Conservation (phyloP, 2,113 vertebrate species). For the western clawed frog (Xenopus tropicalis) region UCB_Xtro_10.0 CM004447.2:140986501-140987000, state of each 20-base stretch:
- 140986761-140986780: background rate
- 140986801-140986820: background rate
- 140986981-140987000: conserved; percentile 78
- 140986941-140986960: conserved; percentile 85
- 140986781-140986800: background rate
- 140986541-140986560: conserved; percentile 29
- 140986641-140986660: conserved; percentile 10
- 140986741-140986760: background rate
- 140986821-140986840: background rate
- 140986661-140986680: background rate
- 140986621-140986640: conserved; percentile 10
- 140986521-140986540: conserved; percentile 30
- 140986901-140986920: conserved; percentile 72
- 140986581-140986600: conserved; percentile 32
- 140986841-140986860: background rate
- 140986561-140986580: conserved; percentile 16
- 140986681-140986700: background rate
- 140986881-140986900: conserved; percentile 44
- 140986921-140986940: conserved; percentile 80
- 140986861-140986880: background rate
- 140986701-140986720: background rate
- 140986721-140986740: background rate
- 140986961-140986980: conserved; percentile 97
- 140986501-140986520: conserved; percentile 32
- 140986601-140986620: background rate